These are phyloP conservation scores for Athripsodes cinereus DNA, from an alignment of 2,888 invertebrate species.

Conservation along the genomic window DNA sequence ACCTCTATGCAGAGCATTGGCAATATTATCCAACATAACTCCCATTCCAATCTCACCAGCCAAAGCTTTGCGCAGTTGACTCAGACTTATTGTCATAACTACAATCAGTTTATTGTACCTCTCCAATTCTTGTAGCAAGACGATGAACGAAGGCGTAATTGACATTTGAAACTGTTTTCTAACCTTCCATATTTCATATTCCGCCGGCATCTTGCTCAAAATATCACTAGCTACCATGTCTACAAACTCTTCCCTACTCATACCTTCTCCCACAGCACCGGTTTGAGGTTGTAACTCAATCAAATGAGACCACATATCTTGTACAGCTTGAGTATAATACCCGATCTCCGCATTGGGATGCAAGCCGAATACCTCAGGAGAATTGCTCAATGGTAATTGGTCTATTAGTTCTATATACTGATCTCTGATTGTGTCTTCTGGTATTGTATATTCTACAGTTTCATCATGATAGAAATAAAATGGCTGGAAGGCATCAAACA, in stretches of 20 bases:
- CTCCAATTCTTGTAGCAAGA: constrained; percentile 83
- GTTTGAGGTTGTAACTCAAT: constrained; percentile 88
- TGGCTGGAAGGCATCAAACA: constrained; percentile 86
- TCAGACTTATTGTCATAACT: constrained; percentile 64
- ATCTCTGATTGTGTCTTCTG: constrained; percentile 59
- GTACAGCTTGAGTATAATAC: constrained; percentile 82
- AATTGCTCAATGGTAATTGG: constrained; percentile 72
- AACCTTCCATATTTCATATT: constrained; percentile 76
- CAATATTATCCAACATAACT: constrained; percentile 72
- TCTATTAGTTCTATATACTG: constrained; percentile 77
- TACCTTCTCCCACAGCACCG: constrained; percentile 61
- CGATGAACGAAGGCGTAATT: constrained; percentile 79
- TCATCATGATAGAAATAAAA: constrained; percentile 82
- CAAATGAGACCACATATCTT: constrained; percentile 80
- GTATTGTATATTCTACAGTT: constrained; percentile 72
- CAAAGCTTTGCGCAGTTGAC: constrained; percentile 72
- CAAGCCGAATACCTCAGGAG: constrained; percentile 86
- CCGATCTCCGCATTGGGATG: constrained; percentile 95
- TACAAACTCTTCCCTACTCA: constrained; percentile 83
- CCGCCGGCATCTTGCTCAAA: constrained; percentile 64
- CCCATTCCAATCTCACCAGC: constrained; percentile 94
- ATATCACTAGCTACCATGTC: constrained; percentile 74
- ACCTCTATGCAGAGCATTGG: constrained; percentile 78
- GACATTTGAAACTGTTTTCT: constrained; percentile 73
- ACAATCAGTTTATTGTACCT: constrained; percentile 76